Evolutionary conservation across 2,888 invertebrate genomes (phyloP).

Genomic region (Hydroisotoma schaefferi): DNA sequence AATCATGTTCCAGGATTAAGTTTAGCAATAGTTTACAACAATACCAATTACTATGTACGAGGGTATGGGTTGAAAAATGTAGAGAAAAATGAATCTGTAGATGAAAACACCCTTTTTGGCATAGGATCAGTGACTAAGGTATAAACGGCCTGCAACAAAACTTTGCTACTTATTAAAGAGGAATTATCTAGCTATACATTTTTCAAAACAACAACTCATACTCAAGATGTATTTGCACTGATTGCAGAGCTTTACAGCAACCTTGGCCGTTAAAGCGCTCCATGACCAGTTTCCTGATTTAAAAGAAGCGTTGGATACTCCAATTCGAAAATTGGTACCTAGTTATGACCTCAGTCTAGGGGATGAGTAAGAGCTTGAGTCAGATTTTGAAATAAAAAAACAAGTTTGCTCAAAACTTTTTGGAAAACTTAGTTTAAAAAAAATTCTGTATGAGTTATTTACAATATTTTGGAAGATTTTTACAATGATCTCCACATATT

Average conservation of each 20-base stretch:
- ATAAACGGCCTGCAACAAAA: no score
- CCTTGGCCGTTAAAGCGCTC: slow-evolving; percentile 3
- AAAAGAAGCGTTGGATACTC: slow-evolving; percentile 2
- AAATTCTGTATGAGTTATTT: no score
- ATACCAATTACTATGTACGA: neutral
- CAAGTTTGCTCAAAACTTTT: no score
- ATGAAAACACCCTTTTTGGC: neutral
- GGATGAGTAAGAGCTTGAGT: neutral
- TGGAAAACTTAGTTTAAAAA: no score
- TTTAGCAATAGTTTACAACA: neutral
- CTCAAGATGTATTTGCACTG: neutral
- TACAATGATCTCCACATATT: neutral
- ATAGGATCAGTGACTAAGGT: slow-evolving; percentile 1
- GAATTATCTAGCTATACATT: no score
- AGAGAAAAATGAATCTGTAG: neutral
- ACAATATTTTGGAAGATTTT: neutral
- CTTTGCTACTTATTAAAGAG: no score
- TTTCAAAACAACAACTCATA: neutral
- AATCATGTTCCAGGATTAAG: neutral
- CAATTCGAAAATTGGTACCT: neutral
- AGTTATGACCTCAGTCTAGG: slow-evolving; percentile 4
- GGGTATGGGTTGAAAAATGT: neutral
- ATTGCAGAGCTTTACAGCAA: slow-evolving; percentile 10
- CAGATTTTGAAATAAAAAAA: no score
- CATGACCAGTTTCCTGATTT: slow-evolving; percentile 14